Evolutionary conservation across 1,140 invertebrate genomes (phyloP).

Genomic region (Macrobrachium rosenbergii): DNA sequence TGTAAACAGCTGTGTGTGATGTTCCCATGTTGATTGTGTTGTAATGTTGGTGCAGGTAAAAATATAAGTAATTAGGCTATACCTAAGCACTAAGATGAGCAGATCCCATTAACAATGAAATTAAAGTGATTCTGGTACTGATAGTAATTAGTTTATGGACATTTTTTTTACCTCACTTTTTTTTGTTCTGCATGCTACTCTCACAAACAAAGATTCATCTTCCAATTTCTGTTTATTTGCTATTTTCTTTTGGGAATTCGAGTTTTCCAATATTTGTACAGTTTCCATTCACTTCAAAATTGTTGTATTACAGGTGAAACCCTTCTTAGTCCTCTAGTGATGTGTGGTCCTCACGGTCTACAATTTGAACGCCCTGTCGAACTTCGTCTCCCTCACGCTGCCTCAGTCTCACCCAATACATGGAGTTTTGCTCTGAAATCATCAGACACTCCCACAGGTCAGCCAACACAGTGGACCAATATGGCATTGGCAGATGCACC

Average conservation of each 20-base stretch:
- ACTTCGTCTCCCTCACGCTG: conserved; percentile 76
- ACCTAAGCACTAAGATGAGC: no score
- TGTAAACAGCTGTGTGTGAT: no score
- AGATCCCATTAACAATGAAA: no score
- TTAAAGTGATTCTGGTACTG: no score
- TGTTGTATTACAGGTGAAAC: conserved; percentile 82
- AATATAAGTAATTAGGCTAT: no score
- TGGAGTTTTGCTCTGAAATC: conserved; percentile 79
- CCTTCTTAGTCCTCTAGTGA: conserved; percentile 90
- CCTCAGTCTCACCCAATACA: conserved; percentile 71
- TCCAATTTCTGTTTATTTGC: no score
- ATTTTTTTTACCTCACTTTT: not conserved
- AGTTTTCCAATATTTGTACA: not conserved
- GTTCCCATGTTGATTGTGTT: no score
- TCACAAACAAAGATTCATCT: no score
- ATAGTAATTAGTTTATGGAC: no score
- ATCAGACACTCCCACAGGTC: conserved; percentile 82
- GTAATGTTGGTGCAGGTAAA: no score
- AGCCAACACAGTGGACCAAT: conserved; percentile 82
- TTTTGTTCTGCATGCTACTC: not conserved
- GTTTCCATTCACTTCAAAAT: not conserved
- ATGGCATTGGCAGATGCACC: conserved; percentile 70
- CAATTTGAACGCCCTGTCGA: conserved; percentile 90
- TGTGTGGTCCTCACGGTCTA: conserved; percentile 94
- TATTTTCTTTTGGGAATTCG: not conserved